Evolutionary conservation across 92 coral and sea anemone genomes (phyloP).

Genomic region (Diadumene lineata): DNA sequence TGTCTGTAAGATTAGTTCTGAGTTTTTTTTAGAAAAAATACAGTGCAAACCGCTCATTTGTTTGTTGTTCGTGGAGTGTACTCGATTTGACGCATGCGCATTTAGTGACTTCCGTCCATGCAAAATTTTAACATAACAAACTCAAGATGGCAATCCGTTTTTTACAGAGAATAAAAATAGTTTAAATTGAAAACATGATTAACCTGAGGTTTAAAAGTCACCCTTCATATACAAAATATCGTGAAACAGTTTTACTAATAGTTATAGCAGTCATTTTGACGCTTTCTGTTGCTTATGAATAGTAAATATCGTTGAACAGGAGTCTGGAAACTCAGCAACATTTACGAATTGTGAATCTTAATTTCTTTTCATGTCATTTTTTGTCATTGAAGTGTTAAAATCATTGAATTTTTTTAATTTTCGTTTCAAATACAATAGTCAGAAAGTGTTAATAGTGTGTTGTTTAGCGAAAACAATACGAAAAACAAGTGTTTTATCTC

Average conservation of each 20-base stretch:
- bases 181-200: not conserved
- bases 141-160: not conserved
- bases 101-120: conserved; percentile 1
- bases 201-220: not conserved
- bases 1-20: not conserved
- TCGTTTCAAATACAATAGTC: not conserved
- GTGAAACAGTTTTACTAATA: too few species aligned
- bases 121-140: not conserved
- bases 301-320: not conserved
- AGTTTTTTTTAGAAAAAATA: not conserved
- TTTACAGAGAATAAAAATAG: not conserved
- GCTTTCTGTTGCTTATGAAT: not conserved
- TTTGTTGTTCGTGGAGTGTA: not conserved
- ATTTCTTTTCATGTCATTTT: not conserved
- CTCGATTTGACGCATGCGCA: not conserved
- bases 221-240: too few species aligned
- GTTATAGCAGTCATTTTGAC: not conserved
- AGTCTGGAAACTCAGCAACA: too few species aligned
- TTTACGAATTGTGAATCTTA: not conserved
- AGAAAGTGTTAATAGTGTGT: not conserved
- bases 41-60: not conserved
- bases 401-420: not conserved
- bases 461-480: not conserved
- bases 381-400: not conserved
- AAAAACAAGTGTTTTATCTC: not conserved